phyloP scores from a whole-genome alignment of 2,113 vertebrate genomes.

The Pagrus major region DNA sequence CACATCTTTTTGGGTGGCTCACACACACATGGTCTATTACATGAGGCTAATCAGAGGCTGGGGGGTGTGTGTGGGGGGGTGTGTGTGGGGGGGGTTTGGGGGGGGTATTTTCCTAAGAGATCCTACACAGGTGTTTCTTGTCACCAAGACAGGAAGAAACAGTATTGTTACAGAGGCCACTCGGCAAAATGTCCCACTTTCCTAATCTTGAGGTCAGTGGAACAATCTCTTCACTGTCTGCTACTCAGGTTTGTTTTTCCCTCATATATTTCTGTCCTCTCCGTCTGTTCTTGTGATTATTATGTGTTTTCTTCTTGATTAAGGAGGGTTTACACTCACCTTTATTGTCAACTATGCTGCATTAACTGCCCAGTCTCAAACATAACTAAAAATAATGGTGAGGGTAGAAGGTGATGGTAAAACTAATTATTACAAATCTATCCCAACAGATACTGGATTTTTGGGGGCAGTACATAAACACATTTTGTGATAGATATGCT shows the following conservation, averaged over 20 bases:
- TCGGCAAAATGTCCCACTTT: constrained; percentile 15
- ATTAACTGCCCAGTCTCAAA: constrained; percentile 1
- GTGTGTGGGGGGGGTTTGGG: too few species aligned
- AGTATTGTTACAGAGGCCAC: constrained; percentile 23
- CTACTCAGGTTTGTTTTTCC: constrained; percentile 11
- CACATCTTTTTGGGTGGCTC: not conserved
- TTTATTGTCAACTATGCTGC: not conserved
- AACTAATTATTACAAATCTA: not conserved
- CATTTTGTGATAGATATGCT: not conserved
- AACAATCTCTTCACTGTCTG: not conserved
- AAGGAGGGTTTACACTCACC: not conserved
- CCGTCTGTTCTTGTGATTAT: constrained; percentile 6
- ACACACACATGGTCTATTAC: not conserved
- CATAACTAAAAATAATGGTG: not conserved
- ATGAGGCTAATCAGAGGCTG: not conserved
- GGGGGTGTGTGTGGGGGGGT: too few species aligned
- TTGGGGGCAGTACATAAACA: not conserved
- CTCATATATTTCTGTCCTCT: not conserved
- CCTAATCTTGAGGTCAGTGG: constrained; percentile 11
- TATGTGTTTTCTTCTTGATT: constrained; percentile 10
- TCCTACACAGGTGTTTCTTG: not conserved
- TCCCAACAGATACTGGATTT: not conserved
- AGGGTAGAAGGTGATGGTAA: not conserved
- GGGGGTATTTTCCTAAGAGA: constrained; percentile 37
- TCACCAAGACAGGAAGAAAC: constrained; percentile 16